Evolutionary conservation across 2,797 vertebrate genomes (phyloP), one percentile per base, ranked within the genome.

Genomic region (Chaenodraco wilsoni): DNA sequence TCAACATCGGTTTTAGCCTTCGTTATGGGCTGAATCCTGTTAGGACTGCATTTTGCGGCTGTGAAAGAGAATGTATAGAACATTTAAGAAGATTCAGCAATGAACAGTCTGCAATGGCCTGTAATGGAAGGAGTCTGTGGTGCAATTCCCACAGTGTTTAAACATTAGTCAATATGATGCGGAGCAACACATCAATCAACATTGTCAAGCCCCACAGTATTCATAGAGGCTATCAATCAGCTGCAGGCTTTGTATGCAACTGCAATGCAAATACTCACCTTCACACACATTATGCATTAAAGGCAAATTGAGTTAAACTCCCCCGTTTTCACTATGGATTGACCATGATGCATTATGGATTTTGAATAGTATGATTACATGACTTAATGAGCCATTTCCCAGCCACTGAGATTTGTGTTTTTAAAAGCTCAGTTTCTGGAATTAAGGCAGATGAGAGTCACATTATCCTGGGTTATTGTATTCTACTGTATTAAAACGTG

Each of bases 161-260:
- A 59, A 50, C 14, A 27, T 45, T 16, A 58, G 43, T 71, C 78
- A 69, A 60, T 64, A 61, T 17, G 49, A 70, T 54, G 61, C 67
- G 31, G 51, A 68, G 50, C 65, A 79, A 80, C 62, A n/a, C 52
- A 73, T 82, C 46, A 75, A 59, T 85, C 75, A 85, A 55, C 44
- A 54, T 27, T 56, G 50, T 52, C 44, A 3, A 71, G 50, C 16
- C 21, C 65, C 48, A 66, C 48, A 57, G 43, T 78, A 46, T 72
- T 58, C 65, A 74, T 62, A 60, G 33, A 51, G 27, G 57, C 56
- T 31, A 83, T 82, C 75, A 74, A 65, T 83, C 76, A 80, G 33
- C 5, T 15, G 7, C 27, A 16, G 5, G 31, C 55, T 75, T 72
- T 70, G 56, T 74, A 60, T 71, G 50, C 6, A 40, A n/a, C 19